phyloP scores from a whole-genome alignment of 2,888 invertebrate species.

The Trisateles emortualis region DNA sequence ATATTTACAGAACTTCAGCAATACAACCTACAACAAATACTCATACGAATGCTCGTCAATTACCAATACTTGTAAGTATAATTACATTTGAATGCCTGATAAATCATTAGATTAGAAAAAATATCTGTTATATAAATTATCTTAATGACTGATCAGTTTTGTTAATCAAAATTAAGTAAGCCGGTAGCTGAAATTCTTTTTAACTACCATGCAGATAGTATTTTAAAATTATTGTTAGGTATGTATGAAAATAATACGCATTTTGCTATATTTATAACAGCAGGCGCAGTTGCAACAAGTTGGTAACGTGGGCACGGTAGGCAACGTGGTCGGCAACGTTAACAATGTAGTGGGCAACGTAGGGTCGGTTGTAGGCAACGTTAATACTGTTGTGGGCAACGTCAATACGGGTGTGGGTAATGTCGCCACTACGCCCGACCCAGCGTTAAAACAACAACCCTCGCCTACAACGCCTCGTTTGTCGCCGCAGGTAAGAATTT shows the following conservation, averaged over 20 bases:
- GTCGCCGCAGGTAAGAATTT: constrained; percentile 72
- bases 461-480: constrained; percentile 77
- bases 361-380: constrained; percentile 51
- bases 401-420: constrained; percentile 53
- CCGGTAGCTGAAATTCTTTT: too few relatives aligned
- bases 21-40: constrained; percentile 77
- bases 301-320: constrained; percentile 58
- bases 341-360: constrained; percentile 47
- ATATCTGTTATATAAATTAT: neutral
- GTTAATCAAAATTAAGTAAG: too few relatives aligned
- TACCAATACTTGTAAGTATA: constrained; percentile 90
- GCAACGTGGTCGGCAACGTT: constrained; percentile 51
- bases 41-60: constrained; percentile 82
- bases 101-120: too few relatives aligned
- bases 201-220: too few relatives aligned
- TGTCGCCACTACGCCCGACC: constrained; percentile 62
- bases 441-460: constrained; percentile 75
- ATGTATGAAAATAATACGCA: neutral
- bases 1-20: constrained; percentile 70
- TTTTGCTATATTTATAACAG: constrained; percentile 62
- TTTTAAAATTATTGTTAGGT: too few relatives aligned
- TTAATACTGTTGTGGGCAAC: constrained; percentile 51
- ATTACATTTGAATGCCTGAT: neutral
- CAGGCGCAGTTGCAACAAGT: constrained; percentile 90
- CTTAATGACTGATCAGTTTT: too few relatives aligned